phyloP scores from a whole-genome alignment of 2,888 invertebrate species.

The Eremobia ochroleuca region DNA sequence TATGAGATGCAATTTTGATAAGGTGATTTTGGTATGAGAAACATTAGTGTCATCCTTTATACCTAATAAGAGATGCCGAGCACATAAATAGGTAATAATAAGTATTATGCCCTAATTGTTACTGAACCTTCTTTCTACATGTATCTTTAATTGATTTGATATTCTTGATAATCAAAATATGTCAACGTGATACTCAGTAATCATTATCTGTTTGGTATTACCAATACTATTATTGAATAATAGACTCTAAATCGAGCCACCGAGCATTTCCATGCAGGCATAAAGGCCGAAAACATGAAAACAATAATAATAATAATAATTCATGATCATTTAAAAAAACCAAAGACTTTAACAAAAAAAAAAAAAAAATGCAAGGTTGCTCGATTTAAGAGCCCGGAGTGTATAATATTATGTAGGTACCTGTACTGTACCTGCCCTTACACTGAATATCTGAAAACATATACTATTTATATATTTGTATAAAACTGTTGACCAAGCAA shows the following conservation, averaged over 20 bases:
- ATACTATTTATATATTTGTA: background rate
- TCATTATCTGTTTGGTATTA: background rate
- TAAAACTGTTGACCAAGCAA: constrained; percentile 25
- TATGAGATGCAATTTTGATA: background rate
- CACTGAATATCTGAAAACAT: background rate
- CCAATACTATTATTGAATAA: background rate
- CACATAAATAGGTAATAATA: too few relatives aligned
- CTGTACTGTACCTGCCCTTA: background rate
- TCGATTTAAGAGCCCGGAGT: background rate
- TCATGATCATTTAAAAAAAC: background rate
- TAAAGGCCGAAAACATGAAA: background rate
- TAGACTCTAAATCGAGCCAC: background rate
- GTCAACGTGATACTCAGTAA: background rate
- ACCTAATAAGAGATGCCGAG: background rate
- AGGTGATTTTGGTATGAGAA: background rate
- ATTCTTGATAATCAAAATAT: background rate
- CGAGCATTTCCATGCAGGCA: background rate
- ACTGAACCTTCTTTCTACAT: background rate
- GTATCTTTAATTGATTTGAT: background rate
- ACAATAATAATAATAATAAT: background rate
- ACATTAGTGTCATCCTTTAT: background rate
- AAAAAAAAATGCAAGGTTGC: background rate
- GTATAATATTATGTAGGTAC: background rate
- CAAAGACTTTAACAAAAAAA: background rate
- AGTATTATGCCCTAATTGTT: background rate